phyloP scores from a whole-genome alignment of 2,797 vertebrate genomes.

The Pseudochaenichthys georgianus region DNA sequence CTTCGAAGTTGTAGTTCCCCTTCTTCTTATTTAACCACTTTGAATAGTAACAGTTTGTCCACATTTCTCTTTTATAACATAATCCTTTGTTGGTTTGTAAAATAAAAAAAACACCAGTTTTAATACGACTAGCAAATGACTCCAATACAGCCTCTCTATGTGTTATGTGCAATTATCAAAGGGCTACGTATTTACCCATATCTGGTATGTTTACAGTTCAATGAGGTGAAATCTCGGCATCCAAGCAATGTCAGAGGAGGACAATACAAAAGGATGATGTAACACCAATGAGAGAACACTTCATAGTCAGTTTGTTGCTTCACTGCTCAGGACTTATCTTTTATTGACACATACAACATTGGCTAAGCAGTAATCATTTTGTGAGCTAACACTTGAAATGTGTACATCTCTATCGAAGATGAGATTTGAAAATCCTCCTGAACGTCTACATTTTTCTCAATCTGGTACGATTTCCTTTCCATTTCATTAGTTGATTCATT shows the following conservation, averaged over 20 bases:
- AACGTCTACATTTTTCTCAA: slow-evolving; percentile 24
- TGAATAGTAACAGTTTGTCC: slow-evolving; percentile 29
- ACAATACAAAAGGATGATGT: slow-evolving; percentile 45
- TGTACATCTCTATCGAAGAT: slow-evolving; percentile 45
- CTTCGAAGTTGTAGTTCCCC: slow-evolving; percentile 42
- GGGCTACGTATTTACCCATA: slow-evolving; percentile 54
- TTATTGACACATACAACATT: slow-evolving; percentile 62
- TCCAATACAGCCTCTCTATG: too few species aligned
- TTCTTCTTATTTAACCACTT: slow-evolving; percentile 44
- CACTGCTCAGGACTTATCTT: slow-evolving; percentile 50
- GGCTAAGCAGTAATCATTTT: slow-evolving; percentile 59
- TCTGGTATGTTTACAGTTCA: slow-evolving; percentile 51
- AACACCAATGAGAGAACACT: slow-evolving; percentile 30
- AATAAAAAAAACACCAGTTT: slow-evolving; percentile 22
- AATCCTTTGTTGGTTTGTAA: slow-evolving; percentile 20
- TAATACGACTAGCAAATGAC: slow-evolving; percentile 30
- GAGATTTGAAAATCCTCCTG: slow-evolving; percentile 23
- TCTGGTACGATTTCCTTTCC: slow-evolving; percentile 54
- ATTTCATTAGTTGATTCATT: slow-evolving; percentile 78
- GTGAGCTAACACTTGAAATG: slow-evolving; percentile 49
- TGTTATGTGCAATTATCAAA: slow-evolving; percentile 54
- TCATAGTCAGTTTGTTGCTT: slow-evolving; percentile 54
- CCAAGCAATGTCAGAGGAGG: slow-evolving; percentile 48
- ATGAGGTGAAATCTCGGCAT: slow-evolving; percentile 48
- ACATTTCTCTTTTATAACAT: slow-evolving; percentile 15